These are phyloP conservation scores for Macroglossus sobrinus DNA, from an alignment of 2,113 vertebrate species.

Conservation along the genomic window DNA sequence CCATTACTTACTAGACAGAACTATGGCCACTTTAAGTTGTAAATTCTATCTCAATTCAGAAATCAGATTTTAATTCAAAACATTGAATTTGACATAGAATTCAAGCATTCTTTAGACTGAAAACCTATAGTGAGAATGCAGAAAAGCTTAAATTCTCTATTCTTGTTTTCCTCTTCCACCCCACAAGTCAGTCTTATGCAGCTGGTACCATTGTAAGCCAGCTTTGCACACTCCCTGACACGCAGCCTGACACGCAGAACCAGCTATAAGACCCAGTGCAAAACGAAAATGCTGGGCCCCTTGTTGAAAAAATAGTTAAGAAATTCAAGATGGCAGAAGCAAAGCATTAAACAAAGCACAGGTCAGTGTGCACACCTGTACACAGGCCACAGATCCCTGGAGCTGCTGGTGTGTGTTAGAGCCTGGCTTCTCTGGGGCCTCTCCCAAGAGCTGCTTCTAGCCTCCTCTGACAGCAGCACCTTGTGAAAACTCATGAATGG, in stretches of 20 bases:
- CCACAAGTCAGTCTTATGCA: not conserved
- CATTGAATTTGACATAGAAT: not conserved
- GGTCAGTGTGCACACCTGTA: fast-evolving
- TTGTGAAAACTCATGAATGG: not conserved
- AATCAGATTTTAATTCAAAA: conserved; percentile 25
- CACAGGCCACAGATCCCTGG: not conserved
- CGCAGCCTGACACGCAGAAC: not conserved
- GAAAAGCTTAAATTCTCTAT: not conserved
- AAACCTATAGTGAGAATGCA: not conserved
- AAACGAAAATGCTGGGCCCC: not conserved
- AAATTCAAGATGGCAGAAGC: not conserved
- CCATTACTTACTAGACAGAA: not conserved
- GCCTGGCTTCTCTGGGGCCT: not conserved
- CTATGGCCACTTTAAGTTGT: not conserved
- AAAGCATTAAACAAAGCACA: not conserved
- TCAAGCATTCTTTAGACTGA: not conserved
- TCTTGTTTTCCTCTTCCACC: not conserved
- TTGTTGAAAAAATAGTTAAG: not conserved
- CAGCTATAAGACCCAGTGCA: not conserved
- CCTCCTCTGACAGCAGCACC: not conserved
- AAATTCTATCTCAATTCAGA: not conserved
- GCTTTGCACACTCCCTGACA: not conserved
- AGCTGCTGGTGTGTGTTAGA: not conserved
- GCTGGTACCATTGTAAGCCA: not conserved
- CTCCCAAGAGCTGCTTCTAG: not conserved